Conservation (phyloP, 2,797 vertebrate species). For the Poeciliopsis gracilis region DNA sequence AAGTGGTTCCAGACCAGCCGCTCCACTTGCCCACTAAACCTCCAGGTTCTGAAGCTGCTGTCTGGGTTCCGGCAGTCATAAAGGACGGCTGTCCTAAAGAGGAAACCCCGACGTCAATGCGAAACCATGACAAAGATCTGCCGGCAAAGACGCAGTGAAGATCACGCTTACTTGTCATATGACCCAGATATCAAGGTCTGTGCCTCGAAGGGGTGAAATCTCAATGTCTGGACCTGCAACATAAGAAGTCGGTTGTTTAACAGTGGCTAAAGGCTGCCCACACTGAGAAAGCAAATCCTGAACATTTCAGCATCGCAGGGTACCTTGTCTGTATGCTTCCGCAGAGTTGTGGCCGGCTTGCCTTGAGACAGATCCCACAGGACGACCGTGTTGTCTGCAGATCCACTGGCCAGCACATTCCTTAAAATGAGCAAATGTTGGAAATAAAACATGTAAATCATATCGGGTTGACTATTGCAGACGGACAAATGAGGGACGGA, state of each 20-base stretch:
- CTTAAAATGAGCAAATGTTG: slow-evolving; percentile 62
- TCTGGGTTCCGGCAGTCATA: slow-evolving; percentile 95
- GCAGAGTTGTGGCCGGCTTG: slow-evolving; percentile 88
- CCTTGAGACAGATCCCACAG: slow-evolving; percentile 92
- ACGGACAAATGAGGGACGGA: not conserved
- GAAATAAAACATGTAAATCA: not conserved
- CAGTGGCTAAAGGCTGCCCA: not conserved
- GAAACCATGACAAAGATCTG: not conserved
- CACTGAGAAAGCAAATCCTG: not conserved
- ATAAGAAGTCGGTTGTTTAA: slow-evolving; percentile 8
- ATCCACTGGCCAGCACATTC: slow-evolving; percentile 93
- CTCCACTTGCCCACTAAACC: slow-evolving; percentile 96
- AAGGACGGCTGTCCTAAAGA: slow-evolving; percentile 85
- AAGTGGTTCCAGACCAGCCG: slow-evolving; percentile 95
- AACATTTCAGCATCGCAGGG: not conserved
- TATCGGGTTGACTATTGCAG: not conserved
- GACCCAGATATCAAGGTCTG: slow-evolving; percentile 96
- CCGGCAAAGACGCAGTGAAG: rapidly evolving
- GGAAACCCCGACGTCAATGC: not conserved
- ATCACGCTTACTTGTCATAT: slow-evolving; percentile 89
- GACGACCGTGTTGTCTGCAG: slow-evolving; percentile 90
- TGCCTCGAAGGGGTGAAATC: slow-evolving; percentile 96
- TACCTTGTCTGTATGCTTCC: slow-evolving; percentile 92
- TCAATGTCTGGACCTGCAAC: slow-evolving; percentile 90
- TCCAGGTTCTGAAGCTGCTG: slow-evolving; percentile 87